These are phyloP conservation scores for Tolypeutes matacus DNA, from an alignment of 2,797 vertebrate species.

Conservation along the genomic window DNA sequence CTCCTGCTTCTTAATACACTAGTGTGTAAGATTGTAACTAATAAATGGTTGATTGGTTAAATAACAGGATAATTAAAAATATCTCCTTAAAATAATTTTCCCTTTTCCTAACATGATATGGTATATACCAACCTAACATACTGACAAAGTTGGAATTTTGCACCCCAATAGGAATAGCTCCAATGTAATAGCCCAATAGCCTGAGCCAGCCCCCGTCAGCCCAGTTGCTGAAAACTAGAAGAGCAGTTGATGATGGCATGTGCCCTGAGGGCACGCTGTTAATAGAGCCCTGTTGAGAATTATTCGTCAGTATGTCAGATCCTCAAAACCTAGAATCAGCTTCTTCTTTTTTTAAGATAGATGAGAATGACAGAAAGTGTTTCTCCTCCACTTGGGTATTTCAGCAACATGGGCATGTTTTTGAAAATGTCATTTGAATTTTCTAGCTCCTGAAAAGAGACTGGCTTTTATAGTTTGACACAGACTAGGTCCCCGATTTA, in stretches of 20 bases:
- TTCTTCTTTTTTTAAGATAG: neutral
- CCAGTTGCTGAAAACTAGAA: neutral
- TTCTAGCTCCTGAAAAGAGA: neutral
- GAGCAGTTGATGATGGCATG: neutral
- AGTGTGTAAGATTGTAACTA: neutral
- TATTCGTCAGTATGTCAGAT: neutral
- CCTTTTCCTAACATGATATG: neutral
- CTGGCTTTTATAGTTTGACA: neutral
- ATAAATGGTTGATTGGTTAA: neutral
- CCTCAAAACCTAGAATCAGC: neutral
- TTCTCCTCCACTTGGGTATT: neutral
- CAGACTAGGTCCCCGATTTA: neutral
- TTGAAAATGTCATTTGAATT: constrained; percentile 11
- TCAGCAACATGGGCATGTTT: neutral
- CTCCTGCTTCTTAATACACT: neutral
- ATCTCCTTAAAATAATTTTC: neutral
- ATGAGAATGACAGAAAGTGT: neutral
- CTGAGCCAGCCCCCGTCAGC: neutral
- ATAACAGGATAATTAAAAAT: neutral
- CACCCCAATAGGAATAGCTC: neutral
- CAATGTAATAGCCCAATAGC: too few species aligned
- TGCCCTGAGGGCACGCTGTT: neutral
- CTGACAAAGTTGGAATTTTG: neutral
- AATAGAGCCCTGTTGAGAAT: neutral
- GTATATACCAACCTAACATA: neutral